Evolutionary conservation across 2,113 vertebrate species (phyloP).

Genomic region (Podarcis cretensis): DNA sequence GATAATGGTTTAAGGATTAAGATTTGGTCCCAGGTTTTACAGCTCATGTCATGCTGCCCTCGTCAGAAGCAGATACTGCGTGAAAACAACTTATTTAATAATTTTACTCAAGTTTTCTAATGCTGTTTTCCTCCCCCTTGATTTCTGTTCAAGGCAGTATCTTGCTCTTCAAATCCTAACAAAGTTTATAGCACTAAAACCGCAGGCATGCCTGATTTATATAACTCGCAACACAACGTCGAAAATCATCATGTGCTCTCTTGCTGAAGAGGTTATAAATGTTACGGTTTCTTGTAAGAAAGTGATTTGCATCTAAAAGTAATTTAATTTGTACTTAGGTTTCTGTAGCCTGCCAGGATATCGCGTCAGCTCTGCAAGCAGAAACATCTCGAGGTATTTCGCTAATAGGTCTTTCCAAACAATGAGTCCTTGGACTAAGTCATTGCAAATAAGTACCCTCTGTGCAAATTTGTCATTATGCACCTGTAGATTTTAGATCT

Average conservation of each 20-base stretch:
- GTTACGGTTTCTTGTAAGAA: background rate
- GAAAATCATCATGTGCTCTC: background rate
- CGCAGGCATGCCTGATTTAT: background rate
- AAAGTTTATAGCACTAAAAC: slow-evolving; percentile 19
- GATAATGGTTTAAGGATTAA: slow-evolving; percentile 27
- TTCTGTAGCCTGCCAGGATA: background rate
- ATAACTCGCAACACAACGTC: rapidly evolving
- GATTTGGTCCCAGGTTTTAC: slow-evolving; percentile 7
- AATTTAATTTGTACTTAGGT: background rate
- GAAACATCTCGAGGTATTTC: background rate
- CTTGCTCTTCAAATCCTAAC: slow-evolving; percentile 9
- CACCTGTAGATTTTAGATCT: background rate
- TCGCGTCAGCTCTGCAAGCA: rapidly evolving
- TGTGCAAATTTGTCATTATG: background rate
- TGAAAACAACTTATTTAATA: background rate
- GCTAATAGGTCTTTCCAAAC: background rate
- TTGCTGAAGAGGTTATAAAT: background rate
- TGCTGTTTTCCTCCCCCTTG: background rate
- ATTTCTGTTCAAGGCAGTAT: background rate
- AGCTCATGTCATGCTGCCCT: background rate
- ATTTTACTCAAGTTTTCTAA: background rate
- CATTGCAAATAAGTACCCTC: background rate
- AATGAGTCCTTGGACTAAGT: background rate
- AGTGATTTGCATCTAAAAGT: background rate
- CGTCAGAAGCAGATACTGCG: slow-evolving; percentile 8